A percentile compares a stretch with the other conserved stretches of the same genome.
These are phyloP conservation scores for Oasisia sp. DNA, from an alignment of 2,888 invertebrate genomes.

Conservation along the genomic window DNA sequence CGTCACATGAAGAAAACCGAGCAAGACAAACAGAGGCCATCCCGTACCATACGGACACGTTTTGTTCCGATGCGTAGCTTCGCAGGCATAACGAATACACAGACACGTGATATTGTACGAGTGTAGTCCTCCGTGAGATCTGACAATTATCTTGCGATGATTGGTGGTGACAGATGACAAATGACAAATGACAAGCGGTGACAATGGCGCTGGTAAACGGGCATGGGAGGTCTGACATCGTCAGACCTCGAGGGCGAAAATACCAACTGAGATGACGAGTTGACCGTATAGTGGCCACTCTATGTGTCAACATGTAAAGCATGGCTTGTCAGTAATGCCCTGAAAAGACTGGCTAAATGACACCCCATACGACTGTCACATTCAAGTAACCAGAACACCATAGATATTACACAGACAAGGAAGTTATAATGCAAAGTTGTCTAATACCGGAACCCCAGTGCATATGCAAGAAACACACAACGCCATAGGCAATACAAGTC, in stretches of 20 bases:
- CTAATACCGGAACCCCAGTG: too few species aligned
- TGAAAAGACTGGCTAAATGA: too few species aligned
- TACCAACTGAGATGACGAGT: neutral
- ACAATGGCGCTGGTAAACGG: neutral
- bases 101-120: neutral
- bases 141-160: neutral
- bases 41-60: neutral
- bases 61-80: neutral
- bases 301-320: too few species aligned
- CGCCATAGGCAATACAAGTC: neutral
- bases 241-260: neutral
- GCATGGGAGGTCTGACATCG: neutral
- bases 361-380: too few species aligned
- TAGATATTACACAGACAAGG: too few species aligned
- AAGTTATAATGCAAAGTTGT: too few species aligned
- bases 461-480: too few species aligned
- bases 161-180: neutral
- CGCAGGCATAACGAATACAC: neutral
- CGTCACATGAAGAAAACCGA: too few species aligned
- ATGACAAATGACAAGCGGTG: neutral
- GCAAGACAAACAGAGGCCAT: neutral
- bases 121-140: neutral
- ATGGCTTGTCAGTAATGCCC: too few species aligned
- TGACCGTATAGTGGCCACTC: too few species aligned
- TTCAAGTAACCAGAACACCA: too few species aligned